Base-by-base conservation (phyloP, 2,113 vertebrate species). In the Galeopterus variegatus region DNA sequence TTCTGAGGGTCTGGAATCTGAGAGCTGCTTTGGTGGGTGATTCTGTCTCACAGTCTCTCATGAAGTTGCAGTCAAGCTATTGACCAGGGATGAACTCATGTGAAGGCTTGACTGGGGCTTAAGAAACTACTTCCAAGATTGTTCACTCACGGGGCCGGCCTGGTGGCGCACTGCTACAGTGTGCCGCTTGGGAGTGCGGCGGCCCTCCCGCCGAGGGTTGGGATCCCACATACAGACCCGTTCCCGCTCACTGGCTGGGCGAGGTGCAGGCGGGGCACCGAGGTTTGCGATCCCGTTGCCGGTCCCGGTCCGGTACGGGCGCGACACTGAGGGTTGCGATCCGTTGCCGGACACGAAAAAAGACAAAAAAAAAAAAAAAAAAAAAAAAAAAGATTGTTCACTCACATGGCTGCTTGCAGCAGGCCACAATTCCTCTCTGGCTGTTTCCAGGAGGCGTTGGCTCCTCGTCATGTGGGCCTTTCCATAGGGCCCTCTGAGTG, bases 1-100 rank as follows among this genome's bases (percentile, higher is more conserved):
- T 92, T 88, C 62, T 24, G 64, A 85, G 90, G 76, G 31, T 58
- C 91, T 72, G 83, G 77, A 60, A 88, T 90, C 84, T 81, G 60
- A 45, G 60, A 84, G 79, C 41, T 75, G 72, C 14, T 45, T 50
- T 17, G 54, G 54, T 75, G 67, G 33, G 60, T 82, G 69, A 60
- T 72, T 88, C 92, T n/a, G 9, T 50, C 23, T 93, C 82, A 65
- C 50, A 33, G 41, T 79, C 24, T 70, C 62, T 73, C 70, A 60
- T 54, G 50, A 88, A 62, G 90, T 48, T 79, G 79, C 28, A 52
- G 69, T 52, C 4, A 76, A 88, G 48, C 18, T 73, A 70, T 70
- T 60, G 76, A 77, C 70, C 1, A 80, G 28, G n/a, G 76, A 88
- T 75, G n/a, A 6, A 69, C 72, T 54, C 62, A 65, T 14, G 48